Evolutionary conservation across 2,113 vertebrate genomes (phyloP).

Genomic region (Dolichotis patagonum): DNA sequence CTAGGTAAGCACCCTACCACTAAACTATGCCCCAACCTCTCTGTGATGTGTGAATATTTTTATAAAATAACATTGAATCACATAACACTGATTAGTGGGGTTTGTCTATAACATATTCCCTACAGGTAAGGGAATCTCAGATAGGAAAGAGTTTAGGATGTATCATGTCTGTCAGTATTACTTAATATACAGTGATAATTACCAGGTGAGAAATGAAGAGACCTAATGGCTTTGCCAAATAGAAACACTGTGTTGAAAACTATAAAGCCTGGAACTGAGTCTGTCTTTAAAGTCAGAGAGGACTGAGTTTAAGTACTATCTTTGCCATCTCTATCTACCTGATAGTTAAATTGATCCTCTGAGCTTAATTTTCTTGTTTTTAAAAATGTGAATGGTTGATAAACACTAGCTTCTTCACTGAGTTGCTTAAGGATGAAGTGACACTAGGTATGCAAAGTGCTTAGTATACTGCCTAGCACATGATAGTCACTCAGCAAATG

Average conservation of each 20-base stretch:
- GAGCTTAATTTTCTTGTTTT: not conserved
- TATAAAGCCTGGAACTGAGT: not conserved
- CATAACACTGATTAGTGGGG: not conserved
- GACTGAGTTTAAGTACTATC: not conserved
- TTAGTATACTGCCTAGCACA: not conserved
- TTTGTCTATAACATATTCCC: not conserved
- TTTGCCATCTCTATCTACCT: not conserved
- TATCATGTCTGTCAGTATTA: not conserved
- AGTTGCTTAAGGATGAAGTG: slow-evolving; percentile 40
- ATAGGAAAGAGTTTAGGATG: not conserved
- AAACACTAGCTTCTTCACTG: not conserved
- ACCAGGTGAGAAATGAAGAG: not conserved
- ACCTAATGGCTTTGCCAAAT: not conserved
- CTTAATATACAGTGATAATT: not conserved
- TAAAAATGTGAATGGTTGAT: not conserved
- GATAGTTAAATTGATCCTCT: slow-evolving; percentile 3
- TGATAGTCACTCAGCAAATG: not conserved
- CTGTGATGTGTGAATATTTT: not conserved
- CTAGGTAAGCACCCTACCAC: not conserved
- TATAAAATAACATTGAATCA: not conserved
- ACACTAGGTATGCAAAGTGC: not conserved
- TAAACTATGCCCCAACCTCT: not conserved
- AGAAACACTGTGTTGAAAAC: not conserved
- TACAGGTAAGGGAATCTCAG: not conserved
- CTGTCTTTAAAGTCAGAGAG: not conserved